A percentile compares a stretch with the other conserved stretches of the same genome.
Conservation (phyloP, 1,140 invertebrate genomes). For the Paraescarpia echinospica region DNA sequence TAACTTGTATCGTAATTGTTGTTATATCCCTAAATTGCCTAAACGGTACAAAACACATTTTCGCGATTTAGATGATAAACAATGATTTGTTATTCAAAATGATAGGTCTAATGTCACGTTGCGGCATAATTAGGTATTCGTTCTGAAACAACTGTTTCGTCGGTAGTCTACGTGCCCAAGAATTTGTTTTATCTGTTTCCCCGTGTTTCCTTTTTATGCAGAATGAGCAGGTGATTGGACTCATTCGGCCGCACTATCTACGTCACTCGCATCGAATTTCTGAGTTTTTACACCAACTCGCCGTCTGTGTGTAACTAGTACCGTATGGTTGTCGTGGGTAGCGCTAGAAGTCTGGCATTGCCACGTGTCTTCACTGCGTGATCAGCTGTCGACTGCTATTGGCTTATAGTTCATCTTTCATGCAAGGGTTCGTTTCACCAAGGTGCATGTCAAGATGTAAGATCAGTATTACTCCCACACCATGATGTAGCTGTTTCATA, state of each 20-base stretch:
- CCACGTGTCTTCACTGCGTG: background rate
- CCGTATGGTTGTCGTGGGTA: background rate
- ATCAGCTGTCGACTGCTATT: background rate
- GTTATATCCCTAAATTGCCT: too few relatives aligned
- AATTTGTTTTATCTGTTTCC: background rate
- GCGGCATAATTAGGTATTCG: background rate
- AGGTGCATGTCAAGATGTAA: background rate
- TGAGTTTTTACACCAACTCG: background rate
- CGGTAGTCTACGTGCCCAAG: background rate
- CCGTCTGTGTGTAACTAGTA: background rate
- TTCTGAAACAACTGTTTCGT: background rate
- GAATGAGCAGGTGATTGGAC: background rate
- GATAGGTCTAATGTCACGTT: too few relatives aligned
- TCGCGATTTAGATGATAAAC: too few relatives aligned
- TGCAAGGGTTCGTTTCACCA: background rate
- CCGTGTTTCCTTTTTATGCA: background rate
- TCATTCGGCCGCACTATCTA: background rate
- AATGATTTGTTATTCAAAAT: too few relatives aligned
- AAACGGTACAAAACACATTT: too few relatives aligned
- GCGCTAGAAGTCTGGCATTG: background rate
- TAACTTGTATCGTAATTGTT: too few relatives aligned
- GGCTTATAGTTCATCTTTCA: background rate
- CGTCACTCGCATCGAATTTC: background rate
- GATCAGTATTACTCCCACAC: background rate
- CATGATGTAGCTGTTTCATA: background rate